Percentiles rank a stretch among this genome's conserved stretches.
Conservation (phyloP, 2,797 vertebrate species). For the Diplodus sargus region DNA sequence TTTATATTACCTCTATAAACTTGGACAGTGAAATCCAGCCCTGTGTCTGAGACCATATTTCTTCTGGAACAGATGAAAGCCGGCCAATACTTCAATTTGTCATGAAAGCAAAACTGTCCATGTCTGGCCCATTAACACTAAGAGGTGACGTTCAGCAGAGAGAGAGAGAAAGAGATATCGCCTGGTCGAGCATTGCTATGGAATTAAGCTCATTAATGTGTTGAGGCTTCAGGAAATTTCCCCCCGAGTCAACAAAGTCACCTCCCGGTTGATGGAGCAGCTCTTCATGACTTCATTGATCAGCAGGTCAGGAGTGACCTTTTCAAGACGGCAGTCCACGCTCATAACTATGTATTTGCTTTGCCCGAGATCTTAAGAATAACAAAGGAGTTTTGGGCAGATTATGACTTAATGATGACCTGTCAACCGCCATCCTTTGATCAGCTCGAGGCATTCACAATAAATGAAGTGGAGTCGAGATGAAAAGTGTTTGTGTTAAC, state of each 20-base stretch:
- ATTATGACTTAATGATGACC: conserved; percentile 66
- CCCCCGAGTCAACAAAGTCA: conserved; percentile 63
- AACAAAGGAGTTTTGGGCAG: conserved; percentile 36
- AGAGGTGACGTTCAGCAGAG: conserved; percentile 56
- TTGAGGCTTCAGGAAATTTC: conserved; percentile 47
- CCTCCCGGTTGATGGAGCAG: conserved; percentile 61
- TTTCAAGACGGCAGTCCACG: conserved; percentile 44
- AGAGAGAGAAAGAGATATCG: conserved; percentile 41
- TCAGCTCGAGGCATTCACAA: conserved; percentile 36
- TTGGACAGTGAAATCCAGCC: conserved; percentile 48
- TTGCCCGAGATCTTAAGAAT: conserved; percentile 39
- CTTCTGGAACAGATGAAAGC: conserved; percentile 57
- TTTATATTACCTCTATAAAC: conserved; percentile 62
- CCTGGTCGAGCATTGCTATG: conserved; percentile 54
- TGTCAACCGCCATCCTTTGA: conserved; percentile 64
- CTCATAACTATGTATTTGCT: conserved; percentile 31
- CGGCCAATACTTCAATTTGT: conserved; percentile 68
- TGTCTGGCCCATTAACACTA: conserved; percentile 67
- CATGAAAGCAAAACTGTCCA: conserved; percentile 68
- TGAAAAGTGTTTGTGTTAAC: conserved; percentile 47
- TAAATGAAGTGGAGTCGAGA: conserved; percentile 36
- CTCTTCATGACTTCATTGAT: conserved; percentile 56
- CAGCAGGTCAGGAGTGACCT: conserved; percentile 45
- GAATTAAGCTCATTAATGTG: conserved; percentile 74
- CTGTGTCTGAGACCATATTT: conserved; percentile 47